Percentiles rank a stretch among this genome's conserved stretches.
These are phyloP conservation scores for Takifugu flavidus DNA, from an alignment of 2,113 vertebrate species.

Conservation along the genomic window DNA sequence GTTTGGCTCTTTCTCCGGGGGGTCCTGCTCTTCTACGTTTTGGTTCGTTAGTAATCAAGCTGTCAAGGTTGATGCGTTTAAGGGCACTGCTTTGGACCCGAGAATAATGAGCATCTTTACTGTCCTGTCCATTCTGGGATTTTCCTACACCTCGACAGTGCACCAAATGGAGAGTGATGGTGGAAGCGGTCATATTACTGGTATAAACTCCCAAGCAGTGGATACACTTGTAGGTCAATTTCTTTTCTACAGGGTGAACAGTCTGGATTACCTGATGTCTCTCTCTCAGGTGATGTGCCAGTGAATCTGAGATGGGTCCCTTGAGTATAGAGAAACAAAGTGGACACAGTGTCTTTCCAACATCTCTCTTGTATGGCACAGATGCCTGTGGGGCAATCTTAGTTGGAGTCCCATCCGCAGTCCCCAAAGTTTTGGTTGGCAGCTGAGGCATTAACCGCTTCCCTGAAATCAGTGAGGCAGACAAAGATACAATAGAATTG, in stretches of 20 bases:
- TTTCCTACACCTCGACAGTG: slow-evolving; percentile 97
- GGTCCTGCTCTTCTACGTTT: slow-evolving; percentile 84
- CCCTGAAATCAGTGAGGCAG: slow-evolving; percentile 72
- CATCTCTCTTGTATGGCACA: slow-evolving; percentile 95
- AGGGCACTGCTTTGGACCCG: slow-evolving; percentile 76
- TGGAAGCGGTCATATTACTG: slow-evolving; percentile 98
- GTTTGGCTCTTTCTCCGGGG: slow-evolving; percentile 69
- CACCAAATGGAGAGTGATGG: slow-evolving; percentile 93
- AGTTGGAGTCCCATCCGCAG: slow-evolving; percentile 72
- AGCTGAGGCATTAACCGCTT: slow-evolving; percentile 75
- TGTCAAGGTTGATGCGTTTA: slow-evolving; percentile 81
- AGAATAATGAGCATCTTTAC: slow-evolving; percentile 77
- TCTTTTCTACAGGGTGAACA: slow-evolving; percentile 97
- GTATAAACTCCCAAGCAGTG: slow-evolving; percentile 98
- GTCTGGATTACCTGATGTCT: slow-evolving; percentile 97
- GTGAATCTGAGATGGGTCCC: slow-evolving; percentile 94
- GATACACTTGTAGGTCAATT: slow-evolving; percentile 97
- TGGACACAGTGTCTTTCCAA: slow-evolving; percentile 96
- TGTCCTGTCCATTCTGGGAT: slow-evolving; percentile 92
- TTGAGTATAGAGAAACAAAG: slow-evolving; percentile 97
- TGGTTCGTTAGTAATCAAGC: slow-evolving; percentile 79
- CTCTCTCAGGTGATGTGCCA: slow-evolving; percentile 93
- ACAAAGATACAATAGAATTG: slow-evolving; percentile 64
- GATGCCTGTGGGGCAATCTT: slow-evolving; percentile 86
- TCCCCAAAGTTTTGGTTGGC: slow-evolving; percentile 79